These are phyloP conservation scores for Autographa pulchrina DNA, from an alignment of 2,888 invertebrate species.

Conservation along the genomic window DNA sequence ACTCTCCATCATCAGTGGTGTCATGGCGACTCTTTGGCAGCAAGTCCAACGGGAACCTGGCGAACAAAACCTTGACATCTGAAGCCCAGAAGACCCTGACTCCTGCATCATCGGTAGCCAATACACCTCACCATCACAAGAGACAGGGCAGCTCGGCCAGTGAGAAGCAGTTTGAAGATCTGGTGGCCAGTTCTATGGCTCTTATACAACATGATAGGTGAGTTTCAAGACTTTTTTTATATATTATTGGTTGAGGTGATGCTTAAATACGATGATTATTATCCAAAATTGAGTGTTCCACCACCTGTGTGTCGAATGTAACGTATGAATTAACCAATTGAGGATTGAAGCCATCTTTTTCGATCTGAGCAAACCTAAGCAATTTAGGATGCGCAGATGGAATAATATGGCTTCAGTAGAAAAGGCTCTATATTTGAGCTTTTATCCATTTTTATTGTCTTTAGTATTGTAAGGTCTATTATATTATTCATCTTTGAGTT, in stretches of 20 bases:
- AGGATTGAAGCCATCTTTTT: too few species aligned
- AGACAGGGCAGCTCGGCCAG: conserved; percentile 86
- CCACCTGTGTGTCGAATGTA: too few species aligned
- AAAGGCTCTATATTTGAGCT: too few species aligned
- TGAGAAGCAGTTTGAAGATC: conserved; percentile 89
- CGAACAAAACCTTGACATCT: conserved; percentile 70
- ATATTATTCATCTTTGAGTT: neutral
- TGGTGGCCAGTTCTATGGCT: conserved; percentile 92
- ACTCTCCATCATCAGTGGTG: conserved; percentile 67
- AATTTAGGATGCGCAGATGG: too few species aligned
- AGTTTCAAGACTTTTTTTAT: conserved; percentile 32
- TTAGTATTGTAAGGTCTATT: neutral
- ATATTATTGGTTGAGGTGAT: neutral
- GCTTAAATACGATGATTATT: neutral
- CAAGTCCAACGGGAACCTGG: conserved; percentile 80
- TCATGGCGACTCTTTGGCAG: conserved; percentile 83
- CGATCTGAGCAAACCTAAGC: too few species aligned
- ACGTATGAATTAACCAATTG: too few species aligned
- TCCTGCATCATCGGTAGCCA: conserved; percentile 78
- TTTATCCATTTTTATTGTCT: neutral
- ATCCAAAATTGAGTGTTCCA: too few species aligned
- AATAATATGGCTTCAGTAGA: too few species aligned
- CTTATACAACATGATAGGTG: conserved; percentile 92
- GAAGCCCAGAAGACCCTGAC: conserved; percentile 78
- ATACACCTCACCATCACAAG: conserved; percentile 84